These are phyloP conservation scores for Spongilla lacustris DNA, from an alignment of 37 sponge, comb jelly and placozoan species.

Conservation along the genomic window DNA sequence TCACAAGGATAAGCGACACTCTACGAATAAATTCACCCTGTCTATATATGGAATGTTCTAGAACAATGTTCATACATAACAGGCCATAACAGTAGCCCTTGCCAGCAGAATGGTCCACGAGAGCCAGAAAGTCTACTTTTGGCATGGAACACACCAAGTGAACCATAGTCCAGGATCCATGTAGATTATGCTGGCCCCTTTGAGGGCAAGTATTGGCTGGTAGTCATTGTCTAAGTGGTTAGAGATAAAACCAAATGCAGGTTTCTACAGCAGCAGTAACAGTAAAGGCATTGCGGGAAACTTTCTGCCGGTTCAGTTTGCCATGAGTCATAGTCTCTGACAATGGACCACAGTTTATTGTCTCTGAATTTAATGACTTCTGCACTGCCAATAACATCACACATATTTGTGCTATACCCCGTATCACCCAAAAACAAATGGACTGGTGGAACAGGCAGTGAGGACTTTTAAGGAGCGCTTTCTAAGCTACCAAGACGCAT, in stretches of 20 bases:
- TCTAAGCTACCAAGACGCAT: not conserved
- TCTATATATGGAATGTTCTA: too few species aligned
- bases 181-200: too few species aligned
- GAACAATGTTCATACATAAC: too few species aligned
- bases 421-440: conserved; percentile 22
- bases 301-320: not conserved
- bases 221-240: too few species aligned
- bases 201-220: too few species aligned
- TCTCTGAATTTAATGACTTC: not conserved
- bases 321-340: not conserved
- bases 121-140: too few species aligned
- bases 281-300: not conserved
- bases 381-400: not conserved
- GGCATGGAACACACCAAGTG: too few species aligned
- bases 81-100: too few species aligned
- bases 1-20: too few species aligned
- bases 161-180: too few species aligned
- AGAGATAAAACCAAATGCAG: not conserved
- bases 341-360: conserved; percentile 1
- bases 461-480: conserved; percentile 4
- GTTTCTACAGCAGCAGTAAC: not conserved
- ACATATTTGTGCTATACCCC: conserved; percentile 5
- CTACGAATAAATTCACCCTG: too few species aligned
- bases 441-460: conserved; percentile 13
- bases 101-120: too few species aligned